Evolutionary conservation across 2,888 invertebrate genomes (phyloP).

Genomic region (Eilema griseolum): DNA sequence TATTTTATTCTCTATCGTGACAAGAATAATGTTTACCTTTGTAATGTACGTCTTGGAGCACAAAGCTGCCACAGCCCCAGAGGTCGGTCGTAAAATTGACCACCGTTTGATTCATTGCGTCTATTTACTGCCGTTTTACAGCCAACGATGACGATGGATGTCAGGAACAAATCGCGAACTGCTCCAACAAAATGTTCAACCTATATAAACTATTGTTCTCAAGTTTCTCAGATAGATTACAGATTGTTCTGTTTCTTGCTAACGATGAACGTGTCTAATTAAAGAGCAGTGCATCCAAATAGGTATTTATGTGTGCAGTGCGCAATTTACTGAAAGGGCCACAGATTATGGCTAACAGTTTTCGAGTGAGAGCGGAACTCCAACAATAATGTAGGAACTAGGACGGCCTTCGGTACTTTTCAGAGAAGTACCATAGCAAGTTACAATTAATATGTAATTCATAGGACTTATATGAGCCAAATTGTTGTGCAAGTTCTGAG

Average conservation of each 20-base stretch:
- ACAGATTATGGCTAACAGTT: neutral
- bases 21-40: slow-evolving; percentile 3
- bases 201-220: slow-evolving; percentile 34
- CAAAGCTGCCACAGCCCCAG: slow-evolving; percentile 30
- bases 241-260: neutral
- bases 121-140: slow-evolving; percentile 61
- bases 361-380: neutral
- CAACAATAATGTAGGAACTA: neutral
- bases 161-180: slow-evolving; percentile 34
- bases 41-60: slow-evolving; percentile 23
- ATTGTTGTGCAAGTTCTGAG: neutral
- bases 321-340: neutral
- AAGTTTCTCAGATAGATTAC: slow-evolving; percentile 18
- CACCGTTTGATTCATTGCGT: slow-evolving; percentile 63
- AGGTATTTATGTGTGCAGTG: neutral
- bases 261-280: neutral
- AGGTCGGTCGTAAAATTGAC: slow-evolving; percentile 68
- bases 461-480: neutral
- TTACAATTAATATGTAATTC: neutral
- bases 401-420: neutral
- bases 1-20: neutral
- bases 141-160: slow-evolving; percentile 35
- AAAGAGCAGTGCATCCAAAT: no score
- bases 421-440: neutral
- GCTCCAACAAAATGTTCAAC: slow-evolving; percentile 19